Percentiles rank a stretch among this genome's conserved stretches.
These are phyloP conservation scores for Drosophila sp. DNA, from an alignment of 1,140 invertebrate genomes.

Conservation along the genomic window DNA sequence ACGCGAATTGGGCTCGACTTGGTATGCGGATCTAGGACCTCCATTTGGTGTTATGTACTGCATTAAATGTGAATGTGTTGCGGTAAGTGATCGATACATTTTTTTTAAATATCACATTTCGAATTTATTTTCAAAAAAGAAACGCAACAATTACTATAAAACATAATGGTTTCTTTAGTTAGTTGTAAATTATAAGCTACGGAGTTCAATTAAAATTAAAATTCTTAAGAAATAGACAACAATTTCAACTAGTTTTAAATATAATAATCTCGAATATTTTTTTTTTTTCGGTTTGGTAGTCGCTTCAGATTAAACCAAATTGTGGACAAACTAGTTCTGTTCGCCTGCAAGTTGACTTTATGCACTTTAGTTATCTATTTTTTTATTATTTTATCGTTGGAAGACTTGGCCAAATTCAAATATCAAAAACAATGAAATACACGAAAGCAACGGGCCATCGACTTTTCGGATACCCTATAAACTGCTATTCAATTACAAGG, in stretches of 20 bases:
- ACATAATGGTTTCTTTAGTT: too few species aligned
- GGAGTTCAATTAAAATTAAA: background rate
- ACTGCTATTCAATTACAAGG: too few species aligned
- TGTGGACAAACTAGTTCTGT: slow-evolving; percentile 4
- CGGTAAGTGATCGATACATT: slow-evolving; percentile 86
- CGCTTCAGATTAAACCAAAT: background rate
- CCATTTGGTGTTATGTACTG: slow-evolving; percentile 96
- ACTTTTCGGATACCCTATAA: too few species aligned
- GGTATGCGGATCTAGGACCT: slow-evolving; percentile 94
- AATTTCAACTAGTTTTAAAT: background rate
- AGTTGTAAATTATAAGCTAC: too few species aligned
- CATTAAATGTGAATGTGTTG: slow-evolving; percentile 95
- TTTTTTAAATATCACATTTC: too few species aligned
- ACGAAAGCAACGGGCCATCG: too few species aligned
- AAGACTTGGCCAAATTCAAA: background rate
- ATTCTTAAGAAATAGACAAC: background rate
- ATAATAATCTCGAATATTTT: background rate
- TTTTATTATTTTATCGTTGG: background rate
- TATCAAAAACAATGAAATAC: background rate
- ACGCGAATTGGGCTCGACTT: slow-evolving; percentile 92
- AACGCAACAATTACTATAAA: too few species aligned
- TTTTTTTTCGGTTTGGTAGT: background rate
- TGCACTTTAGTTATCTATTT: background rate
- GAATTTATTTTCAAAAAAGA: too few species aligned
- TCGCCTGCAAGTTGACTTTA: background rate